A percentile compares a stretch with the other conserved stretches of the same genome.
phyloP scores from a whole-genome alignment of 2,888 invertebrate genomes.

The Eristalis pertinax region DNA sequence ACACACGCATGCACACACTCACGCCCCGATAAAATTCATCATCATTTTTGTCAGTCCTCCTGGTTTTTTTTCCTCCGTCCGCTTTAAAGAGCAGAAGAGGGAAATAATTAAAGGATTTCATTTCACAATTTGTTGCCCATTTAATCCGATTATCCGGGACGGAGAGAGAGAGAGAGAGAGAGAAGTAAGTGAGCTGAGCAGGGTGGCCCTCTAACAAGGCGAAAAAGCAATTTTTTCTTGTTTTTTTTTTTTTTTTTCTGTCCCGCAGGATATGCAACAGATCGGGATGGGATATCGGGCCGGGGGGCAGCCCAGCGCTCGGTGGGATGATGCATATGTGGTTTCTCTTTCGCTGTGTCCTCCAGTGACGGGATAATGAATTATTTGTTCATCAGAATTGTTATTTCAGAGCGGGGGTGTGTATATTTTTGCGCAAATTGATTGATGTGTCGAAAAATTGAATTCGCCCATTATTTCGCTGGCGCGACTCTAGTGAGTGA shows the following conservation, averaged over 20 bases:
- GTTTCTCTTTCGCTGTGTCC: conserved; percentile 42
- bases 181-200: neutral
- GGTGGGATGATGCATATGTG: conserved; percentile 47
- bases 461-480: conserved; percentile 17
- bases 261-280: conserved; percentile 44
- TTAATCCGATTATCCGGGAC: conserved; percentile 69
- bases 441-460: conserved; percentile 71
- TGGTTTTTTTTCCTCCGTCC: neutral
- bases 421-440: conserved; percentile 39
- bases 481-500: no score
- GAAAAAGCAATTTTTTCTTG: conserved; percentile 41
- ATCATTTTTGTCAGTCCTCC: neutral
- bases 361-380: conserved; percentile 66
- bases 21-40: neutral
- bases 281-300: neutral
- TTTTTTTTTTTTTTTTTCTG: no score
- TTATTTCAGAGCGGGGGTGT: conserved; percentile 10
- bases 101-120: conserved; percentile 72
- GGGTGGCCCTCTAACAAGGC: conserved; percentile 47
- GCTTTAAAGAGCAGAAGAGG: conserved; percentile 43
- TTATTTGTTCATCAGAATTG: conserved; percentile 71
- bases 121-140: conserved; percentile 71
- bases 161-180: neutral
- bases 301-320: neutral
- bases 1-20: neutral